phyloP scores from a whole-genome alignment of 2,113 vertebrate genomes.

The Elephas maximus region DNA sequence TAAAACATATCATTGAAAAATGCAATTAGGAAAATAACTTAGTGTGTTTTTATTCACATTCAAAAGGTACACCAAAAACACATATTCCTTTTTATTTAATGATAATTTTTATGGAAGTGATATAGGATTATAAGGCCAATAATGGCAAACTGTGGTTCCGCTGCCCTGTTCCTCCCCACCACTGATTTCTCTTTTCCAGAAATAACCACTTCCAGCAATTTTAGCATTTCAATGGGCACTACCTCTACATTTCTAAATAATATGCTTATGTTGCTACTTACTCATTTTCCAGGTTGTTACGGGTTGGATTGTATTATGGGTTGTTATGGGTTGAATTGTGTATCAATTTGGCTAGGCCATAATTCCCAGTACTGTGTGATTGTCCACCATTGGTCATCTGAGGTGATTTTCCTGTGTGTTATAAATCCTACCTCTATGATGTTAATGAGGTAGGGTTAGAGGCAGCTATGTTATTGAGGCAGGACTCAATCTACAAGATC shows the following conservation, averaged over 20 bases:
- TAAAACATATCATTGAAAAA: background rate
- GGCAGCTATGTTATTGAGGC: too few species aligned
- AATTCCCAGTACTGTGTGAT: too few species aligned
- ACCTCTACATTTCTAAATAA: background rate
- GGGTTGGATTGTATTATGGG: too few species aligned
- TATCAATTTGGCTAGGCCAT: too few species aligned
- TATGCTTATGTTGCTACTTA: background rate
- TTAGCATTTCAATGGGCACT: background rate
- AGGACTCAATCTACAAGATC: too few species aligned
- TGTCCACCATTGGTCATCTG: too few species aligned
- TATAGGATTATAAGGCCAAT: background rate
- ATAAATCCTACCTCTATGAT: too few species aligned
- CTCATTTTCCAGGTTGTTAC: background rate
- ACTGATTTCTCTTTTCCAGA: background rate
- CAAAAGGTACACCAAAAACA: background rate
- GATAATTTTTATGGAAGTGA: background rate
- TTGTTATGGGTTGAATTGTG: too few species aligned
- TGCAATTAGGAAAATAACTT: background rate
- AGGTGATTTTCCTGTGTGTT: too few species aligned
- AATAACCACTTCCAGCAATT: background rate
- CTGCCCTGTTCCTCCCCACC: background rate
- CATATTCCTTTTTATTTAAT: background rate
- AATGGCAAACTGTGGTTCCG: background rate
- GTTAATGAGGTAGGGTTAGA: too few species aligned
- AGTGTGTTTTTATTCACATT: background rate